Conservation (phyloP, 2,888 invertebrate genomes). For the Celastrina argiolus region DNA sequence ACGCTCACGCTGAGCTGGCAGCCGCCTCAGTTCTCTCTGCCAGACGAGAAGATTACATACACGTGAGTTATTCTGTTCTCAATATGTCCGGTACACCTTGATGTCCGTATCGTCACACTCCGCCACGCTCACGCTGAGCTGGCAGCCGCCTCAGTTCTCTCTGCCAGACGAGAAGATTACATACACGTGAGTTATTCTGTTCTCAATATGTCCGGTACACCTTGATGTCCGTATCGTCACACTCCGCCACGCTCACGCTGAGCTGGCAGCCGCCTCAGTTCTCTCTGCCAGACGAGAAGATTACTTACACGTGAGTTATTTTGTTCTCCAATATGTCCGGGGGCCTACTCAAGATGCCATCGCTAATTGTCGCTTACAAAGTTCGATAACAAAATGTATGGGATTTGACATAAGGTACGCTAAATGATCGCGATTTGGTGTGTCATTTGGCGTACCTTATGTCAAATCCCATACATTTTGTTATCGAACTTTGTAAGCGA, state of each 20-base stretch:
- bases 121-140: slow-evolving; percentile 88
- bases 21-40: slow-evolving; percentile 89
- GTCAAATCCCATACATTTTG: no score
- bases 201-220: slow-evolving; percentile 83
- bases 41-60: slow-evolving; percentile 86
- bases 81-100: slow-evolving; percentile 83
- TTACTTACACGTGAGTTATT: background rate
- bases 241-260: slow-evolving; percentile 88
- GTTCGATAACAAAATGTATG: no score
- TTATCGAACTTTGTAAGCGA: no score
- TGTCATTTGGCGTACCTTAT: no score
- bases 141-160: slow-evolving; percentile 92
- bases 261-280: slow-evolving; percentile 92
- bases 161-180: slow-evolving; percentile 87
- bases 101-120: slow-evolving; percentile 87
- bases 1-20: slow-evolving; percentile 91
- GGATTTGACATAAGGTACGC: no score
- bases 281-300: slow-evolving; percentile 86
- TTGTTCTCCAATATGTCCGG: no score
- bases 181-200: slow-evolving; percentile 85
- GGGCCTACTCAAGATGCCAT: no score
- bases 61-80: no score
- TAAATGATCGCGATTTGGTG: no score
- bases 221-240: slow-evolving; percentile 86
- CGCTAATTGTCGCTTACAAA: no score